A percentile compares a stretch with the other conserved stretches of the same genome.
Evolutionary conservation across 2,113 vertebrate genomes (phyloP).

Genomic region (Gymnobelideus leadbeateri): DNA sequence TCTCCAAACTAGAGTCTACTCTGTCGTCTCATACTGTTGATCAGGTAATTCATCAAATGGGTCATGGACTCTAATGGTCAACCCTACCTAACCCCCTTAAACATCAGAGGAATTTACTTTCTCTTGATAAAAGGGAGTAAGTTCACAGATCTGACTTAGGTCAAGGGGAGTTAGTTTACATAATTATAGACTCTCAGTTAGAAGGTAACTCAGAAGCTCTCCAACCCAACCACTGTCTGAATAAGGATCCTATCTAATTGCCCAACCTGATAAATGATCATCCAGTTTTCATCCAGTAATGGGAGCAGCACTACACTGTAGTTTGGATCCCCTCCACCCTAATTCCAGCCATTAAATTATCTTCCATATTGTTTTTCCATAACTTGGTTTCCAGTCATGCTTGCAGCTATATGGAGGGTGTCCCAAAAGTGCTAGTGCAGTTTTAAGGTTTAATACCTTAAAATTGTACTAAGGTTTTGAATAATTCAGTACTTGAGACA

Average conservation of each 20-base stretch:
- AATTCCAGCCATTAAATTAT: not conserved
- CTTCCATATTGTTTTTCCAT: not conserved
- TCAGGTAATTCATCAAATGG: not conserved
- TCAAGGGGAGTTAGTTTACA: constrained; percentile 1
- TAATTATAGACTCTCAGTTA: not conserved
- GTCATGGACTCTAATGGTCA: not conserved
- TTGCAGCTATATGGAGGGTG: not conserved
- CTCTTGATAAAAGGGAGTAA: not conserved
- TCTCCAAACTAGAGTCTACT: not conserved
- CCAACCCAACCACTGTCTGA: not conserved
- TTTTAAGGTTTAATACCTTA: not conserved
- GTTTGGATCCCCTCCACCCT: not conserved
- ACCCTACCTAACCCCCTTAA: not conserved
- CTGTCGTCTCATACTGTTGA: not conserved
- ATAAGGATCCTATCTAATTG: not conserved
- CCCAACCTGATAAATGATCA: not conserved
- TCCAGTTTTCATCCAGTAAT: not conserved
- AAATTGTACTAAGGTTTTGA: not conserved
- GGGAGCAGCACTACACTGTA: not conserved
- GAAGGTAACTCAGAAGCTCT: not conserved
- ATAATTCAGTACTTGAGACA: not conserved
- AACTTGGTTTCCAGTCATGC: not conserved
- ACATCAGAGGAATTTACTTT: not conserved
- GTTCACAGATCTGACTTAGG: constrained; percentile 1
- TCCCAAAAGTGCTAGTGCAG: not conserved